Evolutionary conservation across 2,797 vertebrate species (phyloP), one percentile per base, ranked within the genome.

Genomic region (Rhynchotus rufescens): DNA sequence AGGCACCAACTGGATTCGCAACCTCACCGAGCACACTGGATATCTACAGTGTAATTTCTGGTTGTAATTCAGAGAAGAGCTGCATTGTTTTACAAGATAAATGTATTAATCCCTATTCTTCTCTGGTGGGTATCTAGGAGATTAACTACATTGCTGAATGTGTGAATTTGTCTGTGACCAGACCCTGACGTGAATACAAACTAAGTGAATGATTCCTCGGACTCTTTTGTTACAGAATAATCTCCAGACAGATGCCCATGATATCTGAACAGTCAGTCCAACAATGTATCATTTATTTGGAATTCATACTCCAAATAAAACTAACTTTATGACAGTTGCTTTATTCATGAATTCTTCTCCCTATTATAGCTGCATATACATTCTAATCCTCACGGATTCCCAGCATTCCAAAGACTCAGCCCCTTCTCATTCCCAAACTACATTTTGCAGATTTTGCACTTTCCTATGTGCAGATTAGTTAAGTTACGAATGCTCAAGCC

Each of bases 51-150:
- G 90, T 95, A 94, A 96, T 96, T 97, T 97, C 88, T 94, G 87
- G 88, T 95, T 96, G 96, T 96, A 96, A 96, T 97, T 96, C 96
- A 96, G 93, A 94, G 78, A 76, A 91, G 80, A 67, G 74, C 90
- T 93, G 96, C 92, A 95, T 97, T 97, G 96, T 97, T 97, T 96
- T 96, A 96, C 66, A 90, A 96, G 96, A 97, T 96, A 96, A 98
- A 97, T 91, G 94, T 94, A 96, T 97, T 96, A 97, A 96, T 96
- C 95, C 84, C 71, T 86, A 82, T 95, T 97, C 95, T 95, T 96
- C 90, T 95, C 89, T 92, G 93, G 95, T 96, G 71, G 93, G 89
- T 94, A 96, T 97, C 95, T 95, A 93, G 83, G 94, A 96, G 94
- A 96, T 96, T 95, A 97, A 96, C 94, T 90, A 95, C 88, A 95